These are phyloP conservation scores for Catocala fraxini DNA, from an alignment of 2,888 invertebrate genomes.

Conservation along the genomic window DNA sequence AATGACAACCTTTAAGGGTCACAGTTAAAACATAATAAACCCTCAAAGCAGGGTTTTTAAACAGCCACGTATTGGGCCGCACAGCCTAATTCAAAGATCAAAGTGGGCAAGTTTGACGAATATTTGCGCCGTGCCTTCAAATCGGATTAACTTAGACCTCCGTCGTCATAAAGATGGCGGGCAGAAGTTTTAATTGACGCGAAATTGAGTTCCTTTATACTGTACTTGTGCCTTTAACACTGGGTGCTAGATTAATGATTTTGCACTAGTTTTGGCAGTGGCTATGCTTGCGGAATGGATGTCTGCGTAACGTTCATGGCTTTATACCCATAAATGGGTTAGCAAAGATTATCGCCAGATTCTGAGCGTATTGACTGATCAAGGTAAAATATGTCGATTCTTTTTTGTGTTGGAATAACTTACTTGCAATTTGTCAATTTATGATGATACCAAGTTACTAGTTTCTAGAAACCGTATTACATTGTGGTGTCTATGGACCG, in stretches of 20 bases:
- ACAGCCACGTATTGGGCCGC: conserved; percentile 8
- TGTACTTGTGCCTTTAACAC: conserved; percentile 6
- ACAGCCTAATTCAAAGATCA: conserved; percentile 37
- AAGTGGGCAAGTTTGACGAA: conserved; percentile 26
- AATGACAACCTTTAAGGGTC: too few relatives aligned
- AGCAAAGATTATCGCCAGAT: too few relatives aligned
- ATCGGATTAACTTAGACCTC: conserved; percentile 35
- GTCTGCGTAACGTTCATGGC: too few relatives aligned
- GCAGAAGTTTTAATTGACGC: conserved; percentile 30
- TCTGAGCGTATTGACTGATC: too few relatives aligned
- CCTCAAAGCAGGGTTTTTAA: conserved; percentile 16
- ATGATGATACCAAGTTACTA: too few relatives aligned
- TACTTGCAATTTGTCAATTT: too few relatives aligned
- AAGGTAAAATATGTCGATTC: too few relatives aligned
- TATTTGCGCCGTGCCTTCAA: conserved; percentile 25
- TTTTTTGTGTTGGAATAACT: too few relatives aligned
- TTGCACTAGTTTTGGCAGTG: neutral
- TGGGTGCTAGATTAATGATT: neutral
- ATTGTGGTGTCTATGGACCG: too few relatives aligned
- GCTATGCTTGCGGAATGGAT: neutral
- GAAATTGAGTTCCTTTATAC: conserved; percentile 24
- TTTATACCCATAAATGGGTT: too few relatives aligned
- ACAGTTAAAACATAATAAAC: too few relatives aligned
- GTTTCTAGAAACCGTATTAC: too few relatives aligned
- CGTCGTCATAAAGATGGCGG: conserved; percentile 14